Evolutionary conservation across 2,888 invertebrate species (phyloP).

Genomic region (Melinaea marsaeus): DNA sequence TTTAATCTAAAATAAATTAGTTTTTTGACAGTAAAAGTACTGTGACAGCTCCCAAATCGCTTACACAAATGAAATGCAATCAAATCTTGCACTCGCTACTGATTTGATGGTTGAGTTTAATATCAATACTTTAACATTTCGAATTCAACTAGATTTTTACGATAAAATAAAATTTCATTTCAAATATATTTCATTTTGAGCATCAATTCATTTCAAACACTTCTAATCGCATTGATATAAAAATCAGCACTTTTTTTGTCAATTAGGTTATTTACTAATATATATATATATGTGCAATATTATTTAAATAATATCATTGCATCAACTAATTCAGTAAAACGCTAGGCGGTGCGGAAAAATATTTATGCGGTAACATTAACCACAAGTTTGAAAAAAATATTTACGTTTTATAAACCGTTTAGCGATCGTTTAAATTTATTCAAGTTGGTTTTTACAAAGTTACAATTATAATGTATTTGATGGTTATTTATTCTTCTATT

Average conservation of each 20-base stretch:
- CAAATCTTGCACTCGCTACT: conserved; percentile 24
- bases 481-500: no score
- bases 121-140: conserved; percentile 5
- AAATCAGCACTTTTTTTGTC: no score
- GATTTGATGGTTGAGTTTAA: conserved; percentile 17
- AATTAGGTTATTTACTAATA: not conserved
- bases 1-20: no score
- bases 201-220: not conserved
- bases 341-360: conserved; percentile 4
- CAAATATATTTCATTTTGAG: not conserved
- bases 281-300: not conserved
- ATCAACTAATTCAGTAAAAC: conserved; percentile 8
- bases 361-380: conserved; percentile 9
- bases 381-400: conserved; percentile 9
- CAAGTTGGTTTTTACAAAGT: not conserved
- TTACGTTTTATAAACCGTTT: not conserved
- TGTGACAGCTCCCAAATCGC: conserved; percentile 12
- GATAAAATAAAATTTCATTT: not conserved
- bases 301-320: conserved; percentile 12
- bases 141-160: conserved; percentile 6
- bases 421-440: conserved; percentile 2
- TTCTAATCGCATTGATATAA: not conserved
- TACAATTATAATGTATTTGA: no score
- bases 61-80: conserved; percentile 29
- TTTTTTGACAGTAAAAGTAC: conserved; percentile 9